These are phyloP conservation scores for Sebastes oblongus DNA, from an alignment of 2,797 vertebrate species.

Conservation along the genomic window DNA sequence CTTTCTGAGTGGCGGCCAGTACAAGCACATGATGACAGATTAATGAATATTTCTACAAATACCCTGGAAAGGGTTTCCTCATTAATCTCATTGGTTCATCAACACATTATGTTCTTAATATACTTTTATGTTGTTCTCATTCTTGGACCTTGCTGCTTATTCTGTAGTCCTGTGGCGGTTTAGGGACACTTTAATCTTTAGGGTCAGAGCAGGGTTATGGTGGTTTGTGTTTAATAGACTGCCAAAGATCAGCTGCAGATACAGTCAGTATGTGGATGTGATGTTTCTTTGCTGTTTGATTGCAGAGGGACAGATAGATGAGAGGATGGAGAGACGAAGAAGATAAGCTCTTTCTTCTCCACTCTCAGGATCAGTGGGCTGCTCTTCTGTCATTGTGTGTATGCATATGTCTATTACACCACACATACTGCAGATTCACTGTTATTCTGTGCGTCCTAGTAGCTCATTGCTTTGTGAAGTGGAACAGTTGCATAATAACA, in stretches of 20 bases:
- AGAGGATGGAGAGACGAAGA: conserved; percentile 34
- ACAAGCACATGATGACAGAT: neutral
- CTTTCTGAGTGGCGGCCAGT: neutral
- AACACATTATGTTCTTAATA: neutral
- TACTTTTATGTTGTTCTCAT: neutral
- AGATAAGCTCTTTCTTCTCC: conserved; percentile 40
- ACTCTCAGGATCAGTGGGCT: conserved; percentile 55
- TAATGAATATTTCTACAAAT: conserved; percentile 9
- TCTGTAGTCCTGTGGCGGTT: conserved; percentile 1
- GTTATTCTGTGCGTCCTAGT: neutral
- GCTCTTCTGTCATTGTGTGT: conserved; percentile 39
- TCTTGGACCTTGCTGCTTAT: neutral
- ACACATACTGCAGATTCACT: neutral
- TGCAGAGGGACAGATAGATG: conserved; percentile 18
- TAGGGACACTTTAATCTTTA: conserved; percentile 33
- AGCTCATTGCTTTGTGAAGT: conserved; percentile 51
- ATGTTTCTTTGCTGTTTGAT: conserved; percentile 11
- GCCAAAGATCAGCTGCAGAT: neutral
- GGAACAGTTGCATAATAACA: conserved; percentile 74
- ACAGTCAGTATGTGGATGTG: neutral
- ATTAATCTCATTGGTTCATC: neutral
- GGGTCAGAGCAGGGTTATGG: conserved; percentile 2
- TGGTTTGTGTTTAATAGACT: conserved; percentile 12
- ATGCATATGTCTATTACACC: neutral
- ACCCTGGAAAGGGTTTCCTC: neutral